Evolutionary conservation across 2,113 vertebrate genomes (phyloP), one percentile per base, ranked within the genome.

Genomic region (Peromyscus californicus): DNA sequence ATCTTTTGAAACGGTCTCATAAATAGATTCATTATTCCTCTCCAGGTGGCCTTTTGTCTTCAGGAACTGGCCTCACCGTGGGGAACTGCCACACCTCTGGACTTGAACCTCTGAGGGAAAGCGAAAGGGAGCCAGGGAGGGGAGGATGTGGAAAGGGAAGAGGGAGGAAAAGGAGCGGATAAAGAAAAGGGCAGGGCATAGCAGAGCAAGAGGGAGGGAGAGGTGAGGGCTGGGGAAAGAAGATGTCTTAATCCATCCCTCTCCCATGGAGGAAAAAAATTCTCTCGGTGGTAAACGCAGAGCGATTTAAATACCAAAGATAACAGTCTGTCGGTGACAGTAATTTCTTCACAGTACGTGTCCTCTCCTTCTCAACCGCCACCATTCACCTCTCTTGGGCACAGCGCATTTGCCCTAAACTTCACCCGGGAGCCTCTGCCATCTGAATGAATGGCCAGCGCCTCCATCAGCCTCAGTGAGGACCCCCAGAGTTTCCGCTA

Each of bases 341-440:
- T n/a, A 70, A 51, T 7, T 31, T 88, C 89, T 90, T 59, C 31
- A 29, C 1, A 93, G 31, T 31, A 54, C 24, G 24, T 57, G 3
- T 85, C 17, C 8, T 26, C 1, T 1, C 22, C 31, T 54, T 5
- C 31, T 33, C 22, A 51, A 51, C 51, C 51, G 51, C 51, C 67
- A 36, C 45, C 78, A 65, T 90, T 95, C 84, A 67, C 80, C 92
- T 11, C 51, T 16, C 75, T 10, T 76, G 33, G 59, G 70, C 51
- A 69, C 21, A 8, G 11, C 5, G 79, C 83, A 5, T 7, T 0
- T 88, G 98, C 95, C 98, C 98, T 94, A 96, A 97, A 96, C 97
- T 98, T 92, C 91, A 95, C 22, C 83, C 0, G 0, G 74, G 72
- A 65, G 83, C 72, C 95, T 82, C 89, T 4, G 26, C 95, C 98